A percentile compares a stretch with the other conserved stretches of the same genome.
phyloP scores from a whole-genome alignment of 2,113 vertebrate genomes.

The Todiramphus saurophagus region DNA sequence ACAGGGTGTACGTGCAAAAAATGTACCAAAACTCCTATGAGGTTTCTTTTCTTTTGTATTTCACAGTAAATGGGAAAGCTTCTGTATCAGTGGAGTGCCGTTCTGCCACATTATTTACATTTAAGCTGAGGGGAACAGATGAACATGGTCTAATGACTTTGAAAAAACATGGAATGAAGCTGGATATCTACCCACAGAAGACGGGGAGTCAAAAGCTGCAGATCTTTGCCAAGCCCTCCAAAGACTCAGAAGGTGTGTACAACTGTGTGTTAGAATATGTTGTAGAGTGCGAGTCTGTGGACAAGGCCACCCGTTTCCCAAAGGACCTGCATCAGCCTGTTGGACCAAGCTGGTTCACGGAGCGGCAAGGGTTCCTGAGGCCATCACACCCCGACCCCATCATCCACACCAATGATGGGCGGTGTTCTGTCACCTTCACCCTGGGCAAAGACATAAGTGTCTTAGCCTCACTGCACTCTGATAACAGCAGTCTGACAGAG shows the following conservation, averaged over 20 bases:
- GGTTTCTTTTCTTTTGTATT: not conserved
- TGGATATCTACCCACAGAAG: slow-evolving; percentile 79
- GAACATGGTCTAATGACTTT: slow-evolving; percentile 77
- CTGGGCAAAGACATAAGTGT: slow-evolving; percentile 72
- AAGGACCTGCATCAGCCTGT: slow-evolving; percentile 75
- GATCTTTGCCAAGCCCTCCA: slow-evolving; percentile 75
- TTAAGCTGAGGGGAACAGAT: slow-evolving; percentile 73
- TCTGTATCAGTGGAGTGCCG: slow-evolving; percentile 74
- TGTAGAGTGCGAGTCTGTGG: slow-evolving; percentile 72
- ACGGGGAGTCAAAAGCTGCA: slow-evolving; percentile 76
- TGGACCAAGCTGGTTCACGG: slow-evolving; percentile 81
- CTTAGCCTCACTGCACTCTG: slow-evolving; percentile 66
- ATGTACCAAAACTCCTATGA: no score
- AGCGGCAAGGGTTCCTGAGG: slow-evolving; percentile 76
- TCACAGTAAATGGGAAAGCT: slow-evolving; percentile 79
- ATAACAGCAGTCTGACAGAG: slow-evolving; percentile 31
- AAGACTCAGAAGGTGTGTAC: slow-evolving; percentile 59
- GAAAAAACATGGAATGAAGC: slow-evolving; percentile 75
- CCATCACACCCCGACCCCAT: slow-evolving; percentile 67
- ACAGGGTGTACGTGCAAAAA: not conserved
- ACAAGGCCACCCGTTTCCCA: slow-evolving; percentile 62
- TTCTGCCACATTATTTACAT: slow-evolving; percentile 67
- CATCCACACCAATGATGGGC: slow-evolving; percentile 77
- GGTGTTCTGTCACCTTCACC: slow-evolving; percentile 74
- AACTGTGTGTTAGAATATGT: slow-evolving; percentile 69